These are phyloP conservation scores for Acyrthosiphon pisum DNA, from an alignment of 1,140 invertebrate species.

Conservation along the genomic window DNA sequence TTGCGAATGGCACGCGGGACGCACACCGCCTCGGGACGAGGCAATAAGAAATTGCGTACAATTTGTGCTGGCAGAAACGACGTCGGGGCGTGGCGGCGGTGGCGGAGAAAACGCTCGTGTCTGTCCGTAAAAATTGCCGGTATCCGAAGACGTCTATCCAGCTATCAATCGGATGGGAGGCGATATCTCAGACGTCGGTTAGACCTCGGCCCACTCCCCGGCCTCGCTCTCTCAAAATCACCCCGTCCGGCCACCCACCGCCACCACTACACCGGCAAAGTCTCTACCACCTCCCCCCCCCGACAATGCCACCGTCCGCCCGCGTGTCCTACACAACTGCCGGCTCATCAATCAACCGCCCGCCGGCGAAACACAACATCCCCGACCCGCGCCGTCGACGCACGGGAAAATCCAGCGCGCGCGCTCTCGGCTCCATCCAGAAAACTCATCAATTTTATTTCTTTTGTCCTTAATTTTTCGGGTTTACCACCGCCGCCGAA, in stretches of 20 bases:
- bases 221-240: background rate
- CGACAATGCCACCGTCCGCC: background rate
- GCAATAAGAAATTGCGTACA: constrained; percentile 54
- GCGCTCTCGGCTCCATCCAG: background rate
- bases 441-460: constrained; percentile 55
- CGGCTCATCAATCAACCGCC: constrained; percentile 51
- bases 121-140: constrained; percentile 56
- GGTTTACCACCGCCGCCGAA: constrained; percentile 32
- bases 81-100: constrained; percentile 23
- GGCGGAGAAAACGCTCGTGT: constrained; percentile 44
- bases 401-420: constrained; percentile 20
- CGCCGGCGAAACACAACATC: constrained; percentile 18
- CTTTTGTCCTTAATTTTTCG: constrained; percentile 56
- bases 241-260: too few species aligned
- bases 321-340: constrained; percentile 27
- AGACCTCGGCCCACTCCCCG: background rate
- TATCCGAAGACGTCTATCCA: constrained; percentile 55
- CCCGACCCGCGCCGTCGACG: background rate
- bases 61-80: constrained; percentile 37
- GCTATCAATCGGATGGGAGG: constrained; percentile 55
- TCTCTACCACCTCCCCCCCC: background rate
- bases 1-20: background rate
- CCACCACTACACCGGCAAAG: background rate
- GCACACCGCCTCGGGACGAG: background rate
- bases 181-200: constrained; percentile 56